Base-by-base conservation (phyloP, 2,888 invertebrate species). In the Dendrolimus houi region DNA sequence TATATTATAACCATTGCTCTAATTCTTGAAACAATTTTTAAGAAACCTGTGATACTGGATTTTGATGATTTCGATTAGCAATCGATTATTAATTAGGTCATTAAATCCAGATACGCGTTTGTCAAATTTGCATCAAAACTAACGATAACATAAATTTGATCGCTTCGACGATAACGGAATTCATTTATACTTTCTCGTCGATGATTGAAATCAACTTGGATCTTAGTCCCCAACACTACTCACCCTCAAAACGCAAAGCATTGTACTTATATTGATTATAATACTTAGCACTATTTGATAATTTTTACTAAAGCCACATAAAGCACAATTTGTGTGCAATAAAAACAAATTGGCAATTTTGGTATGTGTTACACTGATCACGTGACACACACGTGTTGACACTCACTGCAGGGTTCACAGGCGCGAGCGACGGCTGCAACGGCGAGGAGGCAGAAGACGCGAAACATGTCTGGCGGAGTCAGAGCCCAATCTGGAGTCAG, bases 371-470 rank as follows among this genome's bases (percentile, higher is more conserved):
- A 53, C 12, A 29, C 54, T 17, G 54, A 54, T 41, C 54, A 54
- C 54, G 40, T 12, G 56, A 52, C 65, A 63, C 60, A n/a, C n/a
- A n/a, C n/a, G n/a, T 61, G 56, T 56, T 60, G 62, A 70, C 75
- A 89, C 90, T 89, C 89, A 90, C 90, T 87, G 85, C 90, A 90
- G 70, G 88, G 87, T 60, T 79, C 79, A 81, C 90, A 89, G 68
- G 87, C 86, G 71, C 75, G 71, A 69, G 74, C 83, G 62, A 70
- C 81, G 61, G 76, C 77, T 58, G 76, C 75, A 62, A 77, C 73
- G 72, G 80, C 79, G 75, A 88, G 74, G 75, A 86, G 70, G 75
- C 78, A 83, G 81, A 87, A 74, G 73, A 81, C 73, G 76, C 85
- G 85, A 72, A 88, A 85, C 89, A 89, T 89, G 84, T 85, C 87